Evolutionary conservation across 2,797 vertebrate species (phyloP), one percentile per base, ranked within the genome.

Genomic region (Pseudochaenichthys georgianus): DNA sequence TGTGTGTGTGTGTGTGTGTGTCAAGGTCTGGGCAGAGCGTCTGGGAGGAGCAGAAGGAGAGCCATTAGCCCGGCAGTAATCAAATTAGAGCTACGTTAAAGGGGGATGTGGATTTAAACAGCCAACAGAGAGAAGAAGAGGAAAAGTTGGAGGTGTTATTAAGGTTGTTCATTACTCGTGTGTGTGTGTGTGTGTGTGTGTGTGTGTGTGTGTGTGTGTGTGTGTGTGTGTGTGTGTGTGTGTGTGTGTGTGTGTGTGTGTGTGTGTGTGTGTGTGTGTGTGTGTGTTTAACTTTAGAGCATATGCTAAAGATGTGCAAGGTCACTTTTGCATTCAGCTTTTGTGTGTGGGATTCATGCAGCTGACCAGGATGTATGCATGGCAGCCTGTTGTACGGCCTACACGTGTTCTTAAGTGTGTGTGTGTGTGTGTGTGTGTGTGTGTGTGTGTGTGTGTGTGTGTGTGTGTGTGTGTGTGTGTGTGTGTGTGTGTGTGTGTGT

Each of bases 1-100:
- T 28, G 28, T 28, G 34, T 38, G 34, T 38, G 34, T 38, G 34
- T 38, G 34, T 38, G 5, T 34, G 8, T 34, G 3, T 28, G 28
- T 96, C 97, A 97, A 96, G 96, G 96, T 96, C 96, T 97, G 95
- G 96, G 94, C 94, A 89, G 95, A 97, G 96, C 95, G 96, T 97
- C 96, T 98, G 96, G 95, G 92, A 97, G 96, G 95, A 95, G 95
- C 96, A 96, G 96, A 97, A 97, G 95, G 94, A 95, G 95, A 95
- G 91, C 95, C 91, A 92, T 95, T 96, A 97, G 94, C 94, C 83
- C 75, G 74, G 81, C 90, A 17, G 90, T 93, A 96, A 95, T 93
- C 93, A 91, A 97, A n/a, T 96, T 97, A 96, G 92, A 93, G 92
- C 89, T 69, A 96, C 92, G 94, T 93, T 96, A 96, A 96, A 95